Evolutionary conservation across 2,797 vertebrate species (phyloP).

Genomic region (Melanotaenia nigrans): DNA sequence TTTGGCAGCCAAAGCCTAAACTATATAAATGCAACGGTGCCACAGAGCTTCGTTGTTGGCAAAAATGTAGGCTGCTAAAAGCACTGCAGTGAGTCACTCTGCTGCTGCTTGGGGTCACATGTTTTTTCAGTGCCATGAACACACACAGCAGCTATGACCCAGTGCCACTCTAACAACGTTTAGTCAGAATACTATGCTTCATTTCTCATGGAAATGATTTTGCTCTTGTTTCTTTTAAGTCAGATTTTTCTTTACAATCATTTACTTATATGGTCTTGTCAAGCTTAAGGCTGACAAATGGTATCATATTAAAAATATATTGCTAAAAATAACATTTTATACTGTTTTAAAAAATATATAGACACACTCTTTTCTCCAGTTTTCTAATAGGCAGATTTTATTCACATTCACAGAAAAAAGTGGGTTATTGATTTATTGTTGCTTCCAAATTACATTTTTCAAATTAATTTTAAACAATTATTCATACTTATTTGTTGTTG

Average conservation of each 20-base stretch:
- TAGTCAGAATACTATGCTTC: too few relatives aligned
- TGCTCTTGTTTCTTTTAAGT: not conserved
- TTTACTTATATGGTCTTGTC: not conserved
- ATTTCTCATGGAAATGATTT: too few relatives aligned
- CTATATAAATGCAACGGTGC: not conserved
- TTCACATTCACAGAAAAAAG: too few relatives aligned
- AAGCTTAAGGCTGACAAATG: not conserved
- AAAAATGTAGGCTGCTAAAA: constrained; percentile 9
- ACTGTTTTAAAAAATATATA: not conserved
- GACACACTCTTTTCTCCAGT: not conserved
- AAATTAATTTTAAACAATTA: not conserved
- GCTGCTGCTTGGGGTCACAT: not conserved
- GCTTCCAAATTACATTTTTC: not conserved
- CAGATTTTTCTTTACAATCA: not conserved
- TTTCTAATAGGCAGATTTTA: not conserved
- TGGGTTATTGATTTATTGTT: not conserved
- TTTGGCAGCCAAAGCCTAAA: not conserved
- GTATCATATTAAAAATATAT: not conserved
- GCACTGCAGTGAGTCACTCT: not conserved
- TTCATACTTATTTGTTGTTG: not conserved
- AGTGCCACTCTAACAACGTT: not conserved
- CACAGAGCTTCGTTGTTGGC: not conserved
- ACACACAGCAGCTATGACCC: not conserved
- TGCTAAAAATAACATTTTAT: not conserved
- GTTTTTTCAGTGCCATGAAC: not conserved